Evolutionary conservation across 2,797 vertebrate species (phyloP), one percentile per base, ranked within the genome.

Genomic region (Ctenopoma kingsleyae): DNA sequence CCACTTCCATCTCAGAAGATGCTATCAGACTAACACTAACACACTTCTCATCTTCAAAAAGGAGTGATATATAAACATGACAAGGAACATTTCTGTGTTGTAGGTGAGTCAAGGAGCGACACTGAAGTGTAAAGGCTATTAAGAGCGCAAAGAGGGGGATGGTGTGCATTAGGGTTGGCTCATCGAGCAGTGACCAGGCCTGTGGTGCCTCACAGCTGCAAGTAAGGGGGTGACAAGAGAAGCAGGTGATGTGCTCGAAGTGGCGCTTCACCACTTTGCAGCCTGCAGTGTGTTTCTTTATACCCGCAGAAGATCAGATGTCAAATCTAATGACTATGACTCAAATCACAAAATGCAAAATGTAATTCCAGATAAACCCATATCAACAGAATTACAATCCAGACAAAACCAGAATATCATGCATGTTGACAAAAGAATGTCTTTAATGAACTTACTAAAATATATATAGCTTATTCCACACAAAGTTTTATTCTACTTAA

Each of bases 211-310:
- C 61, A 77, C 69, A 84, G 86, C 88, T 87, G 73, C 74, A 49
- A 79, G 81, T 84, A 81, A 76, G 76, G 84, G 75, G 83, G 86
- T 80, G 87, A 86, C 64, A 67, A 76, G 86, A 86, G 89, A 89
- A 94, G 94, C 94, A 95, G 93, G 92, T 94, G 93, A 92, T 92
- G 82, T 79, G 90, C 93, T 93, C 88, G 80, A 74, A 90, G 92
- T 90, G 75, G 84, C 82, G 78, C 83, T 89, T 71, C 80, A 78
- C 76, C 85, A 81, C 86, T 83, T 71, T 52, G 72, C 82, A 74
- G 83, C 80, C 83, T 63, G 80, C 70, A 81, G 84, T 74, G 66
- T 16, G 70, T 59, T 52, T 70, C 72, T 77, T 67, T 25, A 72
- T 50, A 70, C 79, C 92, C 92, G 27, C 16, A 27, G 87, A 92